Evolutionary conservation across 53 echinoderm and acorn worm genomes (phyloP).

Genomic region (Actinopyga echinites): DNA sequence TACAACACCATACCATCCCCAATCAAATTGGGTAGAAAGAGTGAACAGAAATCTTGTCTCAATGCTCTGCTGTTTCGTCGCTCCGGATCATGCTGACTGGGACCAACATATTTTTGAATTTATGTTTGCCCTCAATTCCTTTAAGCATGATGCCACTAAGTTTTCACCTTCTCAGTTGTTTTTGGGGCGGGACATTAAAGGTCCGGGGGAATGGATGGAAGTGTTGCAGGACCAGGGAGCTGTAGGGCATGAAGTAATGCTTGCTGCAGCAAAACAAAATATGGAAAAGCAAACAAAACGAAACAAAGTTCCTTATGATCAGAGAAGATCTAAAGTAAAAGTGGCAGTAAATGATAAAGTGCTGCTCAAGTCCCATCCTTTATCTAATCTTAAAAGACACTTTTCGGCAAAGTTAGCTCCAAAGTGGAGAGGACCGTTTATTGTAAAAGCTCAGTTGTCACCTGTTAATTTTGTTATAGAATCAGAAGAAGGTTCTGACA

Average conservation of each 20-base stretch:
- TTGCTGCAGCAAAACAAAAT: background rate
- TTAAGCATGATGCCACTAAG: conserved; percentile 52
- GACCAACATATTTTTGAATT: conserved; percentile 54
- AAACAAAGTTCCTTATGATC: conserved; percentile 30
- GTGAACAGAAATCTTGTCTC: conserved; percentile 55
- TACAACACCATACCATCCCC: conserved; percentile 67
- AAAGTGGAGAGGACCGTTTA: conserved; percentile 32
- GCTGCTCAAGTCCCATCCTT: conserved; percentile 42
- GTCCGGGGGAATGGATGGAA: conserved; percentile 22
- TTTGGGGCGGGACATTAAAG: conserved; percentile 8
- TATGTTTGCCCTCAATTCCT: conserved; percentile 48
- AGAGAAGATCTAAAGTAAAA: background rate
- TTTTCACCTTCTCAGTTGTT: conserved; percentile 36
- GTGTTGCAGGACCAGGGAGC: background rate
- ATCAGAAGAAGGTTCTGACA: background rate
- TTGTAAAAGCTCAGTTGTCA: background rate
- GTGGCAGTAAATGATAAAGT: conserved; percentile 10
- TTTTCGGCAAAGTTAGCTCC: conserved; percentile 64
- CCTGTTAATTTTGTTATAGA: background rate
- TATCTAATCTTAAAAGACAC: conserved; percentile 41
- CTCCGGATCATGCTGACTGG: conserved; percentile 8
- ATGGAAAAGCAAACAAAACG: background rate
- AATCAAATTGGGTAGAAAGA: too few relatives aligned
- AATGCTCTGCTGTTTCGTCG: conserved; percentile 20
- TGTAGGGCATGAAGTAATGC: background rate